phyloP scores from a whole-genome alignment of 2,888 invertebrate genomes.

The Orthosia incerta region DNA sequence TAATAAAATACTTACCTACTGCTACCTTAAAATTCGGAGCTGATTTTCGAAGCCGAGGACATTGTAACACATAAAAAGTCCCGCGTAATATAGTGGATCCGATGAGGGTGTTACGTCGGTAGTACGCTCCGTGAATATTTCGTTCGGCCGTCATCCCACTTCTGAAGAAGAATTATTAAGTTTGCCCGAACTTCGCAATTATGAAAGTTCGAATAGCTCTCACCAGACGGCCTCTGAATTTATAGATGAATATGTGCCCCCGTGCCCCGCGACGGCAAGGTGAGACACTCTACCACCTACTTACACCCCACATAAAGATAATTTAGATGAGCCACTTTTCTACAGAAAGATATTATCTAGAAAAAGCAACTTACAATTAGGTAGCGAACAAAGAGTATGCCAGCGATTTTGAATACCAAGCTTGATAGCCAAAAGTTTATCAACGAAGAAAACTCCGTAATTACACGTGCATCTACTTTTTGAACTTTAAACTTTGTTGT shows the following conservation, averaged over 20 bases:
- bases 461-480: constrained; percentile 62
- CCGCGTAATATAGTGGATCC: constrained; percentile 83
- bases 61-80: constrained; percentile 83
- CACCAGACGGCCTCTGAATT: constrained; percentile 90
- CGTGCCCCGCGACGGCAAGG: constrained; percentile 68
- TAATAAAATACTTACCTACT: constrained; percentile 74
- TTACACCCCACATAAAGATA: constrained; percentile 54
- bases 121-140: constrained; percentile 90
- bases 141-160: constrained; percentile 89
- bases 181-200: constrained; percentile 90
- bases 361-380: constrained; percentile 47
- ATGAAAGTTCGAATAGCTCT: constrained; percentile 91
- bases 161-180: constrained; percentile 91
- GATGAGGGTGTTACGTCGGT: constrained; percentile 81
- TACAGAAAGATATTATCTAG: constrained; percentile 44
- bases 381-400: constrained; percentile 35
- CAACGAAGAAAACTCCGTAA: constrained; percentile 56
- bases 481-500: constrained; percentile 60
- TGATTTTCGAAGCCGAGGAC: constrained; percentile 77
- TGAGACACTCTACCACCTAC: constrained; percentile 67
- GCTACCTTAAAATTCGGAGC: constrained; percentile 74
- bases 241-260: constrained; percentile 89
- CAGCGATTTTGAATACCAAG: constrained; percentile 46
- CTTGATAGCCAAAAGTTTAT: constrained; percentile 55
- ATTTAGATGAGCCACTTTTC: constrained; percentile 59